Evolutionary conservation across 2,888 invertebrate species (phyloP), one percentile per base, ranked within the genome.

Genomic region (Trissonchulus latispiculum): DNA sequence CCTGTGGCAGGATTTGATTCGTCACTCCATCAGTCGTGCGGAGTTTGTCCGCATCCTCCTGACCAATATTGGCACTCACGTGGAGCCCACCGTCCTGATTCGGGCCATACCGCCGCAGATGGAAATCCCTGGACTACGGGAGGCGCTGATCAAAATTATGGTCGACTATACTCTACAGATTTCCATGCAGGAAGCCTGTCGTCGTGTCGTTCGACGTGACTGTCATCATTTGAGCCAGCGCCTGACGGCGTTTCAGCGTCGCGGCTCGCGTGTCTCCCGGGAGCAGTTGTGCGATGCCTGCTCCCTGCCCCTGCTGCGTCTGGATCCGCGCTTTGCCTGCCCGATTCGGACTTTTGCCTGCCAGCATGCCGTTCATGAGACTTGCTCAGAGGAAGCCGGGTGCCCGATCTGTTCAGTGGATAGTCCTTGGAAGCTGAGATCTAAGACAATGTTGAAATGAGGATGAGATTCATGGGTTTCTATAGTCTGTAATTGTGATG

Each of bases 161-260:
- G 90, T 91, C 79, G 97, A 97, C 83, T 96, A 93, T 84, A 92
- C 92, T 81, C 87, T 95, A 75, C 95, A 95, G 85, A 89, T 89
- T n/a, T 70, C 71, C 31, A 61, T 80, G 62, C 76, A 78, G 35
- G 67, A 70, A 31, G 78, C 74, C 59, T 78, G 75, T 35, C 72
- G 74, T 35, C 71, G 71, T 1, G 71, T 62, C 23, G 29, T 48
- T 23, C 35, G 64, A 15, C 23, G 37, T 15, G 71, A 71, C 35
- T 15, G 29, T 29, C 64, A 71, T 48, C 1, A 61, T 1, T 28
- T 71, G 71, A 28, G 64, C 2, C n/a, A 2, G 2, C 28, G 35
- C 3, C 61, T 37, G 71, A 23, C 8, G 32, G n/a, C 23, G 64
- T 1, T n/a, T 1, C 71, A 28, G 32, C 1, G 8, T 8, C 15